Evolutionary conservation across 2,113 vertebrate genomes (phyloP).

Genomic region (Phrynosoma blainvillii): DNA sequence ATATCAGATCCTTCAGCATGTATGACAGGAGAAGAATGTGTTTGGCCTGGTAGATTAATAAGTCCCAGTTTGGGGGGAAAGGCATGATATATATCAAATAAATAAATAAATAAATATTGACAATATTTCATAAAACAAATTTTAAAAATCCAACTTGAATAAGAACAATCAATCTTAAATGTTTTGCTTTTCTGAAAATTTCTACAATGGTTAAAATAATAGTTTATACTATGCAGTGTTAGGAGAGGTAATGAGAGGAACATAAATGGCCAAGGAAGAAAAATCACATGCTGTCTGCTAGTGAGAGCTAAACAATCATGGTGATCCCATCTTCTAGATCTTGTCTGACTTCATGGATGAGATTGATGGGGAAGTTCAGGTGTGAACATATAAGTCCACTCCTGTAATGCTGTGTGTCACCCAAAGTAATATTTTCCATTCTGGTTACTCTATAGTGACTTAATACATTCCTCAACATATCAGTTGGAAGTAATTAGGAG

Average conservation of each 20-base stretch:
- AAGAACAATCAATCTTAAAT: background rate
- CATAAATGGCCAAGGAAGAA: background rate
- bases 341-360: background rate
- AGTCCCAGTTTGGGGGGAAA: background rate
- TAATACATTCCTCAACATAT: background rate
- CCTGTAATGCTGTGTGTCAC: background rate
- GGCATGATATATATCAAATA: background rate
- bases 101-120: background rate
- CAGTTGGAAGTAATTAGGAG: background rate
- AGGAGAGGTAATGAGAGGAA: background rate
- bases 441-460: background rate
- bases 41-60: background rate
- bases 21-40: constrained; percentile 14
- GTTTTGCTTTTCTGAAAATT: background rate
- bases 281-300: background rate
- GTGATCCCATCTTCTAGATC: background rate
- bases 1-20: rapidly evolving
- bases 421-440: background rate
- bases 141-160: constrained; percentile 23
- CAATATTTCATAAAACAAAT: background rate
- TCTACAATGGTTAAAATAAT: background rate
- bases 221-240: background rate
- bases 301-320: background rate
- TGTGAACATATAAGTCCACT: background rate
- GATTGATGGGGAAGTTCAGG: constrained; percentile 13